Evolutionary conservation across 2,888 invertebrate species (phyloP).

Genomic region (Drosophila leonis): DNA sequence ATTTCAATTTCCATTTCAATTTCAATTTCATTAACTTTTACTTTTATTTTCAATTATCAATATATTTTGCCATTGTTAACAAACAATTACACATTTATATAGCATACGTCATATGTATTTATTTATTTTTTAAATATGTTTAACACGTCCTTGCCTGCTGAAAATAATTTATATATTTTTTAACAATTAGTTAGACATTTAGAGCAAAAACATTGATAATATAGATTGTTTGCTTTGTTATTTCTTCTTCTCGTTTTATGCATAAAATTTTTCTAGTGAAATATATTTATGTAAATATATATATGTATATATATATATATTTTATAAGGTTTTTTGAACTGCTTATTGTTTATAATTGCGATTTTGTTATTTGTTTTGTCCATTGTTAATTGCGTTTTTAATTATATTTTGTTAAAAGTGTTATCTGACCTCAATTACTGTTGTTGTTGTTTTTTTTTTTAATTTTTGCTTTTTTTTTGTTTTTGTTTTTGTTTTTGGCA

Average conservation of each 20-base stretch:
- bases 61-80: conserved; percentile 56
- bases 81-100: conserved; percentile 68
- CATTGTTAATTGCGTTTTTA: conserved; percentile 62
- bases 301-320: conserved; percentile 71
- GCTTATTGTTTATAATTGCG: conserved; percentile 81
- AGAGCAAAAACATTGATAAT: conserved; percentile 82
- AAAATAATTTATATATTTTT: conserved; percentile 63
- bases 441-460: background rate
- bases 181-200: conserved; percentile 82
- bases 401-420: conserved; percentile 36
- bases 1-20: conserved; percentile 49
- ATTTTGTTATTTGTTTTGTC: conserved; percentile 67
- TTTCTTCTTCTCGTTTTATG: conserved; percentile 55
- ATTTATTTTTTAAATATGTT: conserved; percentile 6
- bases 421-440: conserved; percentile 42
- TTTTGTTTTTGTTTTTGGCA: conserved; percentile 52
- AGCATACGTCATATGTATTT: conserved; percentile 52
- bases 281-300: conserved; percentile 73
- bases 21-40: conserved; percentile 37
- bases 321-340: conserved; percentile 58
- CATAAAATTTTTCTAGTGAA: conserved; percentile 78
- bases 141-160: conserved; percentile 58
- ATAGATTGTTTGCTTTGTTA: conserved; percentile 66
- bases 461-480: conserved; percentile 21
- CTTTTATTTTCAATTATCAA: conserved; percentile 39